Evolutionary conservation across 2,113 vertebrate species (phyloP).

Genomic region (Grus americana): DNA sequence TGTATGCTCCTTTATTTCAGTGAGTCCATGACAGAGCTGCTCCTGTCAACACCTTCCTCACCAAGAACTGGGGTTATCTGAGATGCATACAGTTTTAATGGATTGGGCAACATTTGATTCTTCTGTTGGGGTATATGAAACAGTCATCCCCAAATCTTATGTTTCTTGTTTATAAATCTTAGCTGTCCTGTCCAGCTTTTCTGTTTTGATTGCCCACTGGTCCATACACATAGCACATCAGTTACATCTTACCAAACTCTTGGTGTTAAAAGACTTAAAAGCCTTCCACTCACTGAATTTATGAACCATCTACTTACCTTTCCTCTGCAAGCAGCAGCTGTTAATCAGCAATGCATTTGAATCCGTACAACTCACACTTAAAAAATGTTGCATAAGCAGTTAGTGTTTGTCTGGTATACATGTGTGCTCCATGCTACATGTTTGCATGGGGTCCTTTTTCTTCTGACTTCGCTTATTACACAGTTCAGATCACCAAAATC

Average conservation of each 20-base stretch:
- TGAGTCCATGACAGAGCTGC: not conserved
- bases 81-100: not conserved
- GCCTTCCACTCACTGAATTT: not conserved
- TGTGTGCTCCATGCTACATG: not conserved
- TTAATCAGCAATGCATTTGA: not conserved
- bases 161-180: not conserved
- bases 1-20: not conserved
- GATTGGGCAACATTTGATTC: not conserved
- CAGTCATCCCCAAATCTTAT: not conserved
- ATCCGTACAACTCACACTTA: not conserved
- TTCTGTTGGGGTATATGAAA: not conserved
- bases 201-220: not conserved
- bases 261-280: not conserved
- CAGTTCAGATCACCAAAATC: not conserved
- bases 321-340: not conserved
- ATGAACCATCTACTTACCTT: not conserved
- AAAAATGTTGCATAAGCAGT: not conserved
- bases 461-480: not conserved
- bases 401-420: not conserved
- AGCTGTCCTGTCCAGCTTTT: not conserved
- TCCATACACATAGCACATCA: accelerated
- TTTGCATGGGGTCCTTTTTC: not conserved
- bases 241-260: not conserved
- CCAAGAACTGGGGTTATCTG: not conserved
- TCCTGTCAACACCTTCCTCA: not conserved